These are phyloP conservation scores for Alligator mississippiensis DNA, from an alignment of 2,113 vertebrate genomes.

Conservation along the genomic window DNA sequence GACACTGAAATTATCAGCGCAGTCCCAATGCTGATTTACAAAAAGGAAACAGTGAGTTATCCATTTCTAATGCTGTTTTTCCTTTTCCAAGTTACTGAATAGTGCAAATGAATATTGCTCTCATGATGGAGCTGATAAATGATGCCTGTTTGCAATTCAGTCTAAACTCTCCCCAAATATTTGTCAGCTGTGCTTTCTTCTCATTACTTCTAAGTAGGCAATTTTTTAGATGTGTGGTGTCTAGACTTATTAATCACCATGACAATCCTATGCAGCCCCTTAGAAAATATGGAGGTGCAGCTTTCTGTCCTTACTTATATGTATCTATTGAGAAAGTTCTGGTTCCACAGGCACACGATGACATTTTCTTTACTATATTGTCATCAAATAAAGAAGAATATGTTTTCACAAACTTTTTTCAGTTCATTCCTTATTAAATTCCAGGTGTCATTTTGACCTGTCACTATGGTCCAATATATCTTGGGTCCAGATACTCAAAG, in stretches of 20 bases:
- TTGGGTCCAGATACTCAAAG: neutral
- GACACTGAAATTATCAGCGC: neutral
- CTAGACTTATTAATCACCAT: neutral
- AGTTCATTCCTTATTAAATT: neutral
- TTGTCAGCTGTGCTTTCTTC: neutral
- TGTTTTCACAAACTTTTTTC: slow-evolving; percentile 43
- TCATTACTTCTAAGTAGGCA: neutral
- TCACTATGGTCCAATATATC: neutral
- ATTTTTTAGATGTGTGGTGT: neutral
- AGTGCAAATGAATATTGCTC: neutral
- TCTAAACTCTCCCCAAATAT: neutral
- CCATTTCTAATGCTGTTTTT: neutral
- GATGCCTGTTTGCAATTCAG: neutral
- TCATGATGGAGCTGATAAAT: neutral
- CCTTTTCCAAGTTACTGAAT: neutral
- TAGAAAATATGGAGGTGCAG: neutral
- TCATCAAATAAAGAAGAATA: slow-evolving; percentile 2
- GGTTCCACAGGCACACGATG: neutral
- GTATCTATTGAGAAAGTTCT: neutral
- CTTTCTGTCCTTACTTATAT: neutral
- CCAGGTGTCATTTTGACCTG: neutral
- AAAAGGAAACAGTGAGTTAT: neutral
- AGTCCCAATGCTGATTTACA: neutral
- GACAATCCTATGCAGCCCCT: neutral
- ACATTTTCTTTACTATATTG: neutral